Conservation (phyloP, 92 coral and sea anemone species). For the Epizoanthus ramosus region DNA sequence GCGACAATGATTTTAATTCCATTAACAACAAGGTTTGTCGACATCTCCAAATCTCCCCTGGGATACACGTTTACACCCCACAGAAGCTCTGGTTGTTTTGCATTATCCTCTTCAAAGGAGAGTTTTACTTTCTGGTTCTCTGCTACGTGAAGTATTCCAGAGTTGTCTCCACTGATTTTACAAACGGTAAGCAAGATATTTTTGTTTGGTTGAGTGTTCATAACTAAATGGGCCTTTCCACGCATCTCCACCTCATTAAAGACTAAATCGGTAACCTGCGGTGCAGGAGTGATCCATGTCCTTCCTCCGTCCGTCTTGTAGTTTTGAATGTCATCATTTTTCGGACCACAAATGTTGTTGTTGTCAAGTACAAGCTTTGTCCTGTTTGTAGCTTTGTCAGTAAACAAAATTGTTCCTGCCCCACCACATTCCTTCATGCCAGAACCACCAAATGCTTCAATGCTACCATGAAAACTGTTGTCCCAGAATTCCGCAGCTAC, state of each 20-base stretch:
- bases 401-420: constrained; percentile 60
- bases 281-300: constrained; percentile 62
- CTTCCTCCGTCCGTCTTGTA: constrained; percentile 60
- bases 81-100: constrained; percentile 49
- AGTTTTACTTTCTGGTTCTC: constrained; percentile 52
- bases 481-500: constrained; percentile 52
- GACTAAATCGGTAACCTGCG: constrained; percentile 35
- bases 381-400: constrained; percentile 26
- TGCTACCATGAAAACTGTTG: constrained; percentile 59
- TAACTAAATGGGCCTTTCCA: constrained; percentile 62
- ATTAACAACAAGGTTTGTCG: constrained; percentile 62
- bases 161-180: constrained; percentile 60
- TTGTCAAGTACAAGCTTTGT: constrained; percentile 61
- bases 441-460: constrained; percentile 65
- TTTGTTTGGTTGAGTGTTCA: constrained; percentile 36
- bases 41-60: constrained; percentile 58
- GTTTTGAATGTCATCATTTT: constrained; percentile 58
- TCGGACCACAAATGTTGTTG: constrained; percentile 57
- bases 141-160: constrained; percentile 65
- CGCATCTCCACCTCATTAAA: constrained; percentile 66
- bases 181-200: constrained; percentile 52
- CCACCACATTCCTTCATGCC: constrained; percentile 61
- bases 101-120: constrained; percentile 25
- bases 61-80: constrained; percentile 76
- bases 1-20: constrained; percentile 71